Evolutionary conservation across 1,140 invertebrate genomes (phyloP).

Genomic region (Andricus grossulariae): DNA sequence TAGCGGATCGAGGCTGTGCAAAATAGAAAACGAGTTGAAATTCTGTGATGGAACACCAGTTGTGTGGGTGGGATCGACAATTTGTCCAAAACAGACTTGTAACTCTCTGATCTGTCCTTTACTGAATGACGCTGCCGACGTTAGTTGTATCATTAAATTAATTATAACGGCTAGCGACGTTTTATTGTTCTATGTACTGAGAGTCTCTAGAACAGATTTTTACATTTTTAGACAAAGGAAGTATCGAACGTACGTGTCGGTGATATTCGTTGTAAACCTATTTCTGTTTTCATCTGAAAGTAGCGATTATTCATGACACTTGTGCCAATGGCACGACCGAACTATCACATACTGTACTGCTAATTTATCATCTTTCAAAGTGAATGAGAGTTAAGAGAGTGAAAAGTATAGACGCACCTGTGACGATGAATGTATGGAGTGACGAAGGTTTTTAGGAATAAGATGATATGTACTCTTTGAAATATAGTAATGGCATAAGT

Average conservation of each 20-base stretch:
- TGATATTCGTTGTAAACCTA: background rate
- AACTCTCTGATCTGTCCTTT: conserved; percentile 1
- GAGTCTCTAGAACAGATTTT: conserved; percentile 6
- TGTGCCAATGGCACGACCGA: conserved; percentile 15
- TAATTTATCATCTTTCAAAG: conserved; percentile 35
- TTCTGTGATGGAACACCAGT: background rate
- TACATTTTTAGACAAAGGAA: conserved; percentile 9
- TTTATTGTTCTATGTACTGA: conserved; percentile 15
- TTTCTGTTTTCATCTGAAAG: conserved; percentile 9
- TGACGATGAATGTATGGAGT: conserved; percentile 43
- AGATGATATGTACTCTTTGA: conserved; percentile 49
- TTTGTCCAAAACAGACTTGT: background rate
- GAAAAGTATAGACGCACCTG: background rate
- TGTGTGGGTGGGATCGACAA: background rate
- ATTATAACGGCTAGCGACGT: background rate
- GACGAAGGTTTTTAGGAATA: conserved; percentile 42
- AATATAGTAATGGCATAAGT: conserved; percentile 48
- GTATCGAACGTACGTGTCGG: conserved; percentile 5
- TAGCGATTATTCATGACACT: conserved; percentile 17
- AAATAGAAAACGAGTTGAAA: background rate
- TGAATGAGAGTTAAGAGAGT: background rate
- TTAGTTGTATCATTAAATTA: conserved; percentile 11
- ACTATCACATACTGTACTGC: conserved; percentile 1
- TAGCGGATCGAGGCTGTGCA: background rate
- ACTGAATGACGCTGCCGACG: background rate